Evolutionary conservation across 1,140 invertebrate species (phyloP), one percentile per base, ranked within the genome.

Genomic region (Helicorthomorpha holstii): DNA sequence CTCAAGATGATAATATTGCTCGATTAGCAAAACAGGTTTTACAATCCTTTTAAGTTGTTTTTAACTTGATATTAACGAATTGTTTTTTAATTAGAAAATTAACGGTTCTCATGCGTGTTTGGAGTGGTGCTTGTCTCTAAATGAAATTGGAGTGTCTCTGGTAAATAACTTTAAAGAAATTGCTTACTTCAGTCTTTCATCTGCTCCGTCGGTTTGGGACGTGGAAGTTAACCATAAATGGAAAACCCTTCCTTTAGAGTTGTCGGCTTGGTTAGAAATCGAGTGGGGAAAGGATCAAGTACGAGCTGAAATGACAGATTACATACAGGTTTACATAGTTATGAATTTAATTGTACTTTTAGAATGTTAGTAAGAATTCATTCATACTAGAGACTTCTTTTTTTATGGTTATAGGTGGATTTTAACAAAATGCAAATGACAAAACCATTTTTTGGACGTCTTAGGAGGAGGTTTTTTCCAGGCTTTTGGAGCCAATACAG

Each of bases 361-460:
- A 16, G 7, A 34, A 7, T 34, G 29, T 7, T 34, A 34, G 16
- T 34, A 34, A 34, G 16, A 34, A 7, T 34, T 16, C 16, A 34
- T 7, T 34, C 29, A 34, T 34, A 7, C 7, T 34, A 34, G 16
- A 7, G 16, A 34, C 16, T 34, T 7, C 29, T 34, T 34, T 34
- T 7, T 7, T 16, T 7, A 26, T 23, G 2, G 10, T 41, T n/a
- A 7, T 41, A 86, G 74, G 80, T 85, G 55, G 83, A 88, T 63
- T 75, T 89, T 54, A 74, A 76, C 47, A 83, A 83, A 62, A 87
- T 90, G 84, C 80, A 82, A 56, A 86, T 90, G 82, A 80, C 81
- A 0, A 85, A 85, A 63, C 85, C 85, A 1, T 88, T 86, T 63
- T 85, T 81, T 64, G 83, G 82, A 1, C 81, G 83, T 60, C 61